phyloP scores from a whole-genome alignment of 2,888 invertebrate genomes.

The Noctua janthe region DNA sequence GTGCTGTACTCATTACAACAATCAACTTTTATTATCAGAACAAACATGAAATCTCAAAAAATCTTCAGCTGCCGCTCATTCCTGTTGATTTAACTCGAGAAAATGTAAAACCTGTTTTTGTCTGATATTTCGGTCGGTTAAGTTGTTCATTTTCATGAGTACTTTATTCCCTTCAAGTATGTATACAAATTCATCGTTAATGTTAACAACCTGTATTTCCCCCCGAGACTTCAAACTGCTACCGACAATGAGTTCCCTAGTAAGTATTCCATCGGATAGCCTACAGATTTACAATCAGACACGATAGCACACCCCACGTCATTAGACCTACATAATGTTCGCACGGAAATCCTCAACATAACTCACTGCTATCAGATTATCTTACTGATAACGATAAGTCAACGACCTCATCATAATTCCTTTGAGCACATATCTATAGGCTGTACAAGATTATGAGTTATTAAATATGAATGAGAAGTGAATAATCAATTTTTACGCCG shows the following conservation, averaged over 20 bases:
- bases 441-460: constrained; percentile 9
- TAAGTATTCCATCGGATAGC: constrained; percentile 3
- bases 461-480: constrained; percentile 26
- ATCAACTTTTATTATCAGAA: not conserved
- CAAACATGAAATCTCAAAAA: not conserved
- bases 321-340: constrained; percentile 50
- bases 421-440: constrained; percentile 21
- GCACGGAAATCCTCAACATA: constrained; percentile 50
- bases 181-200: not conserved
- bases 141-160: not conserved
- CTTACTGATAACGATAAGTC: constrained; percentile 59
- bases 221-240: not conserved
- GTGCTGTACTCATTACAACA: not conserved
- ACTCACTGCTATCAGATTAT: constrained; percentile 55
- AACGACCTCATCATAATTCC: constrained; percentile 56
- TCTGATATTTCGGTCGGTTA: not conserved
- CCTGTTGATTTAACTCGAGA: not conserved
- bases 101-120: not conserved
- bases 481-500: constrained; percentile 20
- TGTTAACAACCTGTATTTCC: not conserved
- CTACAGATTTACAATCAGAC: constrained; percentile 26
- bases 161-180: not conserved
- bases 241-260: not conserved
- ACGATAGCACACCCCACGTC: constrained; percentile 36
- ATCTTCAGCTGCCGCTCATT: not conserved